A percentile compares a stretch with the other conserved stretches of the same genome.
Conservation (phyloP, 2,888 invertebrate species). For the Clivina fossor region DNA sequence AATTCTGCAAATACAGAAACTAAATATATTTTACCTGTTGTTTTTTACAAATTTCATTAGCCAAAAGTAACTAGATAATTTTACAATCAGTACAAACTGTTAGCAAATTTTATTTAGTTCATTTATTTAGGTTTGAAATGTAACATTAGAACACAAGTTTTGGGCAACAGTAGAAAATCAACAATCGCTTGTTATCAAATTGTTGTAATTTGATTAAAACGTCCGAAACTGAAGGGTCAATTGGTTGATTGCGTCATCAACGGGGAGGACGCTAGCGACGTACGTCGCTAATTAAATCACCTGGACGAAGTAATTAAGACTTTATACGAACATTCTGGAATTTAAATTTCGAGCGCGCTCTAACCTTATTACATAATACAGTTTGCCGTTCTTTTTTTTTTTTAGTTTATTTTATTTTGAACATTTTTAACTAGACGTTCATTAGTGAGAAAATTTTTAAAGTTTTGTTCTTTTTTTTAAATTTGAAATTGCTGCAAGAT, state of each 20-base stretch:
- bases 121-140: too few species aligned
- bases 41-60: too few species aligned
- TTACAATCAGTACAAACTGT: background rate
- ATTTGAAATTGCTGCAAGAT: too few species aligned
- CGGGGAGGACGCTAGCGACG: conserved; percentile 12
- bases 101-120: background rate
- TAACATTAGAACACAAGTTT: background rate
- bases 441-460: background rate
- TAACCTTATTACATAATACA: conserved; percentile 21
- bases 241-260: conserved; percentile 25
- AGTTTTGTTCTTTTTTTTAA: background rate
- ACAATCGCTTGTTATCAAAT: conserved; percentile 24
- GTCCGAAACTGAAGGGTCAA: conserved; percentile 16
- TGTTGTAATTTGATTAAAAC: conserved; percentile 12
- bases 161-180: conserved; percentile 9
- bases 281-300: conserved; percentile 27
- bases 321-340: conserved; percentile 7
- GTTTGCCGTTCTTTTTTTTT: background rate
- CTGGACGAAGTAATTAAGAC: conserved; percentile 25
- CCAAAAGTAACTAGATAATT: background rate
- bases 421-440: background rate
- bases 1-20: too few species aligned
- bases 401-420: conserved; percentile 8
- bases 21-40: too few species aligned
- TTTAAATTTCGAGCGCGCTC: conserved; percentile 13